These are phyloP conservation scores for Omphaloscelis lunosa DNA, from an alignment of 2,888 invertebrate genomes.

Conservation along the genomic window DNA sequence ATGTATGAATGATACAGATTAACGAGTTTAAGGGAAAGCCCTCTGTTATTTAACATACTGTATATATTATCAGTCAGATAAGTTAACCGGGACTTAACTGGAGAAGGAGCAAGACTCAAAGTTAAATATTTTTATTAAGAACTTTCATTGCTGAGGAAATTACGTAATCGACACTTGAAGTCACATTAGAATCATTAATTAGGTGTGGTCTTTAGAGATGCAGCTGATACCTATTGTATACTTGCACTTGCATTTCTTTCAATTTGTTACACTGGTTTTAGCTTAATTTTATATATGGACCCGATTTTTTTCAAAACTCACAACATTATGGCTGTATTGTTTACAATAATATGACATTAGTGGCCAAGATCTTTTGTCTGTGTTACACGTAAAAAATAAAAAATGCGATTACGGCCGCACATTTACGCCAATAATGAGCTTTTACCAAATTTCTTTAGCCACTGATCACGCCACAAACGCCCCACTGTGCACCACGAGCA, in stretches of 20 bases:
- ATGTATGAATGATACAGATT: no score
- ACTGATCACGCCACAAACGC: constrained; percentile 72
- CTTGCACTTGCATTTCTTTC: neutral
- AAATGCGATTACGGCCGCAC: constrained; percentile 70
- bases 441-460: constrained; percentile 71
- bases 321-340: constrained; percentile 52
- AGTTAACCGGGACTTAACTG: no score
- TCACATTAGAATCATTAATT: neutral
- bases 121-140: no score
- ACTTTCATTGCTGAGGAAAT: neutral
- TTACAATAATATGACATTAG: constrained; percentile 61
- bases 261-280: neutral
- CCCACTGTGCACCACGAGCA: constrained; percentile 75
- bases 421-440: constrained; percentile 76
- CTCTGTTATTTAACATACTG: no score
- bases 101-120: no score
- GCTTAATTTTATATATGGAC: constrained; percentile 28
- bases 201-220: neutral
- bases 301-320: constrained; percentile 30
- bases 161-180: neutral
- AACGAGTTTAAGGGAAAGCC: no score
- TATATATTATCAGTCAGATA: no score
- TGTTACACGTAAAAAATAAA: constrained; percentile 52
- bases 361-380: constrained; percentile 49
- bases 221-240: neutral